These are phyloP conservation scores for Rhopilema esculentum DNA, from an alignment of 30 jellyfish, hydroid and myxozoan species.

Conservation along the genomic window DNA sequence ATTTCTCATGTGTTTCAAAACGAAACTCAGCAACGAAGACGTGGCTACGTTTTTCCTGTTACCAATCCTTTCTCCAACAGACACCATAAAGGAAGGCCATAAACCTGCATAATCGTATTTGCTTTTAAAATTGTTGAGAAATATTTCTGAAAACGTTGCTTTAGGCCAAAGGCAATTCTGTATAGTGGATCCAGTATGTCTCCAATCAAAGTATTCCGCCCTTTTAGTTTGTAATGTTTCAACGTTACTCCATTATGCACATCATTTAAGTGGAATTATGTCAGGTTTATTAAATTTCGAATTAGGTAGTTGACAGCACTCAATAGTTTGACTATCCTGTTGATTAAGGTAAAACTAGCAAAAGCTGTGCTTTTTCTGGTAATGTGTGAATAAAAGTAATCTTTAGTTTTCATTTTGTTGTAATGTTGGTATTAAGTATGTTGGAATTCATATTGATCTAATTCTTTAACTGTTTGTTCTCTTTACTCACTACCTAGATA, in stretches of 20 bases:
- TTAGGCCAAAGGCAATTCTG: neutral
- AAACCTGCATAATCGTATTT: no score
- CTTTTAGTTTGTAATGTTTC: neutral
- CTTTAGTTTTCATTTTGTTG: conserved; percentile 25
- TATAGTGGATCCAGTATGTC: neutral
- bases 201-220: neutral
- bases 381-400: conserved; percentile 50
- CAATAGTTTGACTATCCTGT: neutral
- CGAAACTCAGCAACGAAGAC: no score
- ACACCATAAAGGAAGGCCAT: no score
- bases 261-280: neutral
- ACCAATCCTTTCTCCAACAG: no score
- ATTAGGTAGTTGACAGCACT: neutral
- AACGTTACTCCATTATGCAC: neutral
- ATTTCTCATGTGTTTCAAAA: no score
- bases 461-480: neutral
- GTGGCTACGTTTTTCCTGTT: no score
- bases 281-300: neutral
- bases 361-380: conserved; percentile 65
- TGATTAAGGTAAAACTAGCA: conserved; percentile 29
- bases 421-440: conserved; percentile 30
- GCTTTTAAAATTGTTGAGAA: no score
- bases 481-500: neutral
- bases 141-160: no score
- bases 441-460: neutral